Evolutionary conservation across 2,888 invertebrate genomes (phyloP), one percentile per base, ranked within the genome.

Genomic region (Yponomeuta plumbellus): DNA sequence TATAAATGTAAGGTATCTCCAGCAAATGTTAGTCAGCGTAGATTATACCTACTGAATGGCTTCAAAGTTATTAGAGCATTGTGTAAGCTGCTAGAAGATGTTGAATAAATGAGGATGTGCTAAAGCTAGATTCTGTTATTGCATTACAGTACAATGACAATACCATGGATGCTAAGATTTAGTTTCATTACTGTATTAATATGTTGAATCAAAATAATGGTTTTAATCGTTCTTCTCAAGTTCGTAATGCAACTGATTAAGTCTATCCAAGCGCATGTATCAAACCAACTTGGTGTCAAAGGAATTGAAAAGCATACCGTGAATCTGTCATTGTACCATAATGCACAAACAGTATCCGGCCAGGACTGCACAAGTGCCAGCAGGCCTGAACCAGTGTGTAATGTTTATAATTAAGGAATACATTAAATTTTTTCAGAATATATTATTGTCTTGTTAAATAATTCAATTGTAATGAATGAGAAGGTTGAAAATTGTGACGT

Each of bases 401-500:
- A 89, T 86, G 86, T 87, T 88, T 86, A 87, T 85, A 85, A 80
- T 86, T 88, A 90, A 87, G 88, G 80, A 21, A 86, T 86, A 88
- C 87, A 89, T 89, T 86, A 86, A 88, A 90, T 84, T 86, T 85
- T 89, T 89, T 91, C 91, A 91, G 86, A 91, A 59, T 91, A 90
- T 92, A 91, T 90, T 89, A 90, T 89, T 89, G 86, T 89, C 89
- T 91, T 91, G 91, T 92, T 92, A 92, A 90, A 88, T 91, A 87
- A 86, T 89, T 90, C 85, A 91, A 88, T 84, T 90, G 89, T 91
- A 90, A 89, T 85, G 76, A 80, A 80, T 70, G 78, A 81, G 80
- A 83, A 81, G 79, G 85, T 86, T 86, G 80, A 81, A 81, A 52
- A 78, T 78, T 78, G 78, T 76, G 78, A 84, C 80, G 80, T 82